These are phyloP conservation scores for Choloepus hoffmanni DNA, from an alignment of 2,113 vertebrate genomes.

Conservation along the genomic window DNA sequence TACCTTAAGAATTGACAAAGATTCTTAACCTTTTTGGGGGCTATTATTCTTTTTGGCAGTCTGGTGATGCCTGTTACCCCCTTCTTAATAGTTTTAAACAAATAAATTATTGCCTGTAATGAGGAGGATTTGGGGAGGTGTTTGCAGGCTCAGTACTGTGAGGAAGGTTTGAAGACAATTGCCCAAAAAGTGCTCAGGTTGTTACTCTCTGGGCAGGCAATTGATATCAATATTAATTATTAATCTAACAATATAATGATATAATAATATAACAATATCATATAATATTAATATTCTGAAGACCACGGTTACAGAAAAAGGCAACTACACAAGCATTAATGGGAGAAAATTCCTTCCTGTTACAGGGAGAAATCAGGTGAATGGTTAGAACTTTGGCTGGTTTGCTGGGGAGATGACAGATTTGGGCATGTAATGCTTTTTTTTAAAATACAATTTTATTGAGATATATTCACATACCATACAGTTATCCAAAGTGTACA, in stretches of 20 bases:
- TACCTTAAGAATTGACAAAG: not conserved
- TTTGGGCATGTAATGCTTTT: not conserved
- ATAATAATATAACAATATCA: too few species aligned
- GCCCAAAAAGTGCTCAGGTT: not conserved
- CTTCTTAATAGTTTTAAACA: constrained; percentile 4
- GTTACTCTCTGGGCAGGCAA: not conserved
- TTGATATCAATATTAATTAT: too few species aligned
- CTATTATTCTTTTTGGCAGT: not conserved
- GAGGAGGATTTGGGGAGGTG: not conserved
- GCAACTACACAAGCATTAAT: not conserved
- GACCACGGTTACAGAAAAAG: not conserved
- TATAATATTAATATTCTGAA: not conserved
- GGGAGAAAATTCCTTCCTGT: not conserved
- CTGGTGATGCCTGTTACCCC: not conserved
- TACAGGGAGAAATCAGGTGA: not conserved
- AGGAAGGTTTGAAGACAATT: not conserved
- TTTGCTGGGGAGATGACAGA: not conserved
- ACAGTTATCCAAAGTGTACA: too few species aligned
- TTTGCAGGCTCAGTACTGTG: not conserved
- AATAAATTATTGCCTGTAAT: not conserved
- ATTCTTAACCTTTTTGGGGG: not conserved
- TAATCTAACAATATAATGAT: too few species aligned
- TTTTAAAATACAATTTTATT: too few species aligned
- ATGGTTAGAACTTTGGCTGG: not conserved
- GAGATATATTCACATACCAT: too few species aligned